Conservation (phyloP, 1,140 invertebrate species). For the Tetragonula clypearis region DNA sequence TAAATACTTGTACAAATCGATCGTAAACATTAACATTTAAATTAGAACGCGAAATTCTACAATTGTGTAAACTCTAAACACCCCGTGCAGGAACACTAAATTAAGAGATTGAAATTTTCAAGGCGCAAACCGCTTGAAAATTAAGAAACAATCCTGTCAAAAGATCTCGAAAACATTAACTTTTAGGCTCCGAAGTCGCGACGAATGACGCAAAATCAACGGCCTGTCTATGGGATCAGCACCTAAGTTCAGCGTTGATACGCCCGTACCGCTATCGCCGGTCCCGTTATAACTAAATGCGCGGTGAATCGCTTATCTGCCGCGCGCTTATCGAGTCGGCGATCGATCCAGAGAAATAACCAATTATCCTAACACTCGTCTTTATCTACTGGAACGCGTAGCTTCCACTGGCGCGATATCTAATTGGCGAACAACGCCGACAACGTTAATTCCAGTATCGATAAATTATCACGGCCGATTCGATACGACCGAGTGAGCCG, state of each 20-base stretch:
- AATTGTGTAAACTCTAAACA: background rate
- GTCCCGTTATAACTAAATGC: slow-evolving; percentile 63
- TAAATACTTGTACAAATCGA: too few relatives aligned
- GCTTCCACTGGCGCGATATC: slow-evolving; percentile 13
- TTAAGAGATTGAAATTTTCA: background rate
- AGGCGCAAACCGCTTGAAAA: background rate
- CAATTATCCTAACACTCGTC: slow-evolving; percentile 57
- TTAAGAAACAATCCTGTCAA: background rate
- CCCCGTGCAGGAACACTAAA: background rate
- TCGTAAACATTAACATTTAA: background rate
- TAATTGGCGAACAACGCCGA: slow-evolving; percentile 25
- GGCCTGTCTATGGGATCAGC: background rate
- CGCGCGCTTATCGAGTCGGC: slow-evolving; percentile 35
- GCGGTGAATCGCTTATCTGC: slow-evolving; percentile 31
- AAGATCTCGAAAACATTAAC: background rate
- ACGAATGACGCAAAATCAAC: background rate
- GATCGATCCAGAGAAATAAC: slow-evolving; percentile 56
- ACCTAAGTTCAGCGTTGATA: slow-evolving; percentile 12
- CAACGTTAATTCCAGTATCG: slow-evolving; percentile 17
- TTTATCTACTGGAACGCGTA: slow-evolving; percentile 26
- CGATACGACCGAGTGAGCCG: slow-evolving; percentile 1
- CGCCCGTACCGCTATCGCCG: slow-evolving; percentile 48
- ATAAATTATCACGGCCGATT: slow-evolving; percentile 27
- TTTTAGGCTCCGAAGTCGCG: background rate
- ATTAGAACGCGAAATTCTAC: background rate